A percentile compares a stretch with the other conserved stretches of the same genome.
Conservation (phyloP, 1,140 invertebrate genomes). For the Ostrea edulis region DNA sequence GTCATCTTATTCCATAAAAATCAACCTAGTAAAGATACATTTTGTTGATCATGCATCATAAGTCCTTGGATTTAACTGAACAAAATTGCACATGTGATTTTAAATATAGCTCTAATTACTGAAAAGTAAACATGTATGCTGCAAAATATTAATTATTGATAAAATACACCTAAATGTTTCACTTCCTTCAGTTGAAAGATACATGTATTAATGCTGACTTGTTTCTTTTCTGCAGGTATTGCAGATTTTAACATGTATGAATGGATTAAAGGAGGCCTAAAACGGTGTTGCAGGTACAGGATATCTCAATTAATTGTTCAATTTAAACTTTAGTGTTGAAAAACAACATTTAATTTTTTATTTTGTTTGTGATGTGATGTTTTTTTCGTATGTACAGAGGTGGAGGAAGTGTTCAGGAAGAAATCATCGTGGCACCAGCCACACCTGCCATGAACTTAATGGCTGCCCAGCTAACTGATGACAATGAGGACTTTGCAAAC, state of each 20-base stretch:
- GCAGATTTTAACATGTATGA: slow-evolving; percentile 92
- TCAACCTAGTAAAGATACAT: too few species aligned
- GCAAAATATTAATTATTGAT: too few species aligned
- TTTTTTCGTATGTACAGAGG: slow-evolving; percentile 56
- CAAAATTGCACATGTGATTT: too few species aligned
- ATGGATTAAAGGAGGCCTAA: slow-evolving; percentile 88
- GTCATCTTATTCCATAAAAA: too few species aligned
- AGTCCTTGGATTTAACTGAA: too few species aligned
- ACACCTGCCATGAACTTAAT: slow-evolving; percentile 90
- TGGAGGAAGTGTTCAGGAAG: slow-evolving; percentile 81
- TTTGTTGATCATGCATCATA: too few species aligned
- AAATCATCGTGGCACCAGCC: slow-evolving; percentile 92
- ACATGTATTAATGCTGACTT: neutral
- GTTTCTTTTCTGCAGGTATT: slow-evolving; percentile 80
- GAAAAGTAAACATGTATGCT: too few species aligned
- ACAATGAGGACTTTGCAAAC: slow-evolving; percentile 95
- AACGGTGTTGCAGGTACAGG: slow-evolving; percentile 89
- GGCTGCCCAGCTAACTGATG: slow-evolving; percentile 93
- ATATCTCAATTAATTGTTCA: neutral
- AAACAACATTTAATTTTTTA: neutral
- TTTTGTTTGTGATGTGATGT: neutral
- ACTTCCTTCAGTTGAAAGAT: too few species aligned
- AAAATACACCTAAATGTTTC: too few species aligned
- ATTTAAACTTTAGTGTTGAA: neutral
- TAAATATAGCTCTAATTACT: too few species aligned